A percentile compares a stretch with the other conserved stretches of the same genome.
phyloP scores from a whole-genome alignment of 2,113 vertebrate species.

The Channa argus region DNA sequence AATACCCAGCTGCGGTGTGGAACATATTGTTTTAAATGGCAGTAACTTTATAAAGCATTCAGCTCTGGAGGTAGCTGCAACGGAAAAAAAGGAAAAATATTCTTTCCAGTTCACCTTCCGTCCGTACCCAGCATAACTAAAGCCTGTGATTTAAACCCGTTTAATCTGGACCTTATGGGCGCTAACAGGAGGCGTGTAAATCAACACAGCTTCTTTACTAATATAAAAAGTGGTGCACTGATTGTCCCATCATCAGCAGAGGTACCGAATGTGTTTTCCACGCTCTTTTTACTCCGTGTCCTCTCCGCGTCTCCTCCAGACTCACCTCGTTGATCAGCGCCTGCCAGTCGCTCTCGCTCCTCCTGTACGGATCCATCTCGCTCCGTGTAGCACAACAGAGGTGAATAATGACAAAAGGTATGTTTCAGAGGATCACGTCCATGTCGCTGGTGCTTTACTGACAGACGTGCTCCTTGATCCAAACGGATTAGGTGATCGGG shows the following conservation, averaged over 20 bases:
- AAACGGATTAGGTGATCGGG: slow-evolving; percentile 47
- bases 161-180: not conserved
- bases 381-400: not conserved
- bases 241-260: not conserved
- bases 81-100: not conserved
- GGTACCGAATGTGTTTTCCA: no score
- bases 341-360: slow-evolving; percentile 94
- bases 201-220: no score
- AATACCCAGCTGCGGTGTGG: not conserved
- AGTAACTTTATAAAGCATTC: not conserved
- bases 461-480: slow-evolving; percentile 31
- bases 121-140: no score
- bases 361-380: slow-evolving; percentile 82
- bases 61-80: slow-evolving; percentile 35
- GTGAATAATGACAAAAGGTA: not conserved
- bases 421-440: slow-evolving; percentile 1
- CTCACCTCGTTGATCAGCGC: slow-evolving; percentile 94
- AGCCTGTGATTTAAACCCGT: slow-evolving; percentile 10
- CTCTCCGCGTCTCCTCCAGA: not conserved
- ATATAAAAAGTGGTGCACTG: not conserved
- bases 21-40: not conserved
- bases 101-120: no score
- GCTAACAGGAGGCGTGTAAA: not conserved
- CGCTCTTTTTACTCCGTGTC: slow-evolving; percentile 12
- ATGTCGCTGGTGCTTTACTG: not conserved